These are phyloP conservation scores for Pecten maximus DNA, from an alignment of 2,888 invertebrate genomes.

Conservation along the genomic window DNA sequence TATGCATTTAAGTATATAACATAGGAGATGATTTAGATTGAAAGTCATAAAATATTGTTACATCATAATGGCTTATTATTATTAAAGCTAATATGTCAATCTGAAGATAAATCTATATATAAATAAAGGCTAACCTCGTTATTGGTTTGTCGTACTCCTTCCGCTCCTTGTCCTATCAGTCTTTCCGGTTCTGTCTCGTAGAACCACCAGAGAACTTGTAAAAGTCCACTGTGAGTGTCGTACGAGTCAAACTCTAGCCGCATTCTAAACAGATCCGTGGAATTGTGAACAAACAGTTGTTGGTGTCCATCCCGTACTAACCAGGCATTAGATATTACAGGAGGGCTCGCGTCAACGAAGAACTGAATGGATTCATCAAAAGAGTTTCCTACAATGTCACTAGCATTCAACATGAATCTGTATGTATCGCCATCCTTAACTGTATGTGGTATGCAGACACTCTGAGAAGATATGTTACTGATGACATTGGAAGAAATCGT, in stretches of 20 bases:
- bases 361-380: conserved; percentile 51
- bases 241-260: conserved; percentile 58
- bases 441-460: conserved; percentile 48
- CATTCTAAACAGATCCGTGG: conserved; percentile 64
- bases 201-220: conserved; percentile 16
- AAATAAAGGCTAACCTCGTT: neutral
- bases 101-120: neutral
- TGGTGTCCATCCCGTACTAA: conserved; percentile 55
- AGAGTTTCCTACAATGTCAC: conserved; percentile 60
- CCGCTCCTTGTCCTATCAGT: neutral
- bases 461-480: conserved; percentile 50
- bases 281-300: conserved; percentile 61
- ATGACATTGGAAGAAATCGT: conserved; percentile 33
- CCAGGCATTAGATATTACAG: conserved; percentile 60
- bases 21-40: too few species aligned
- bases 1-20: too few species aligned
- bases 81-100: too few species aligned
- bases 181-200: neutral
- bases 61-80: too few species aligned
- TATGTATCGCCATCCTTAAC: conserved; percentile 61
- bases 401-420: conserved; percentile 52
- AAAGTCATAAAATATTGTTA: too few species aligned
- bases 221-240: conserved; percentile 66
- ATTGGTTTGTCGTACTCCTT: neutral
- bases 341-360: conserved; percentile 56